Evolutionary conservation across 2,113 vertebrate genomes (phyloP), one percentile per base, ranked within the genome.

Genomic region (Corythoichthys haematopterus): DNA sequence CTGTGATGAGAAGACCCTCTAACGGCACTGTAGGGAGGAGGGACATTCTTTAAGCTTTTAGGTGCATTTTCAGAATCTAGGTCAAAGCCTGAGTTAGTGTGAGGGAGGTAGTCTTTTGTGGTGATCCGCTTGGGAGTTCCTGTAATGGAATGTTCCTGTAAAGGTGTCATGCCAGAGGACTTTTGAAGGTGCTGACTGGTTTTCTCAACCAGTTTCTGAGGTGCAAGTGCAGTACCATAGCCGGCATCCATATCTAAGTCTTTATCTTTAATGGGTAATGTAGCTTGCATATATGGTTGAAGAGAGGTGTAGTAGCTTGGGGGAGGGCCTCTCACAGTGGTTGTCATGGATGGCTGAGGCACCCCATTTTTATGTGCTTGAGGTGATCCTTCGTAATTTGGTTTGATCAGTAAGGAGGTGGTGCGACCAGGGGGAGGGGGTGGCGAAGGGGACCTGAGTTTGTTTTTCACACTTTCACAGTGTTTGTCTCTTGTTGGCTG

Each of bases 371-470:
- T 93, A 76, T 82, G 74, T 1, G 84, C 77, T 68, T 88, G 76
- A 83, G 90, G 83, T 10, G 89, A 83, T 80, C 76, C 85, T 65
- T 92, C 84, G 16, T 90, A 93, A 86, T 88, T 91, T 85, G 93
- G 91, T 82, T 89, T 90, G 70, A 94, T 80, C 65, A 95, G 91
- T 4, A 96, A 82, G 35, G 95, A 97, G 52, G 92, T 87, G 71
- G 93, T 93, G 63, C 95, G 92, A 65, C 92, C 94, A 0, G 95
- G 94, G 80, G 93, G 91, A 53, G 87, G 73, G 1, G 94, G 95
- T 15, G 88, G 69, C 87, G 92, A 91, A 1, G 93, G 91, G 13
- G 94, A 92, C 73, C 70, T 91, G 71, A 88, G 66, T 76, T 91
- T 81, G 36, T 78, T 88, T 79, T 88, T 52, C 71, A 75, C 78